phyloP scores from a whole-genome alignment of 2,113 vertebrate genomes.

The Podarcis raffonei region DNA sequence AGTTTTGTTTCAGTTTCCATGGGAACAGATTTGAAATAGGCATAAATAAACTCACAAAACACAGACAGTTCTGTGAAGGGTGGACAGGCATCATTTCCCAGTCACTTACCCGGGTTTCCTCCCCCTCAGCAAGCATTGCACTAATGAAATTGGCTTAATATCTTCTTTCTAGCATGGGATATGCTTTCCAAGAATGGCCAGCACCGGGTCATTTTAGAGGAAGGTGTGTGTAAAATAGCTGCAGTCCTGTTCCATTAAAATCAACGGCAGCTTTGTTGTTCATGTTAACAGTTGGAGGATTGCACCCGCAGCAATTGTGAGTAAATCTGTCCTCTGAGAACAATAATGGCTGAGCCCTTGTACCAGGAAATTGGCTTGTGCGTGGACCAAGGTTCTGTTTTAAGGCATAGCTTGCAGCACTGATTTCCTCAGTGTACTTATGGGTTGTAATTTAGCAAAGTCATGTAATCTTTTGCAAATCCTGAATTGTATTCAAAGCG shows the following conservation, averaged over 20 bases:
- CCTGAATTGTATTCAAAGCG: slow-evolving; percentile 6
- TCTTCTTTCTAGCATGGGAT: not conserved
- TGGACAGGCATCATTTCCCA: slow-evolving; percentile 38
- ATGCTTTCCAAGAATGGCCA: not conserved
- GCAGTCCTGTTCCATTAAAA: not conserved
- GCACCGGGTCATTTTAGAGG: slow-evolving; percentile 1
- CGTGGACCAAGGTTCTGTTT: not conserved
- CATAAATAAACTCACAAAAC: slow-evolving; percentile 60
- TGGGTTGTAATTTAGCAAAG: slow-evolving; percentile 5
- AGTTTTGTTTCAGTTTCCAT: slow-evolving; percentile 67
- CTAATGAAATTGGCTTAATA: not conserved
- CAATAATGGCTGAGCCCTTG: not conserved
- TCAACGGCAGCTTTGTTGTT: not conserved
- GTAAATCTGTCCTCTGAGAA: not conserved
- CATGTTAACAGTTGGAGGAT: not conserved
- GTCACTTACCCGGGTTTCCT: slow-evolving; percentile 1
- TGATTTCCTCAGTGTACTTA: not conserved
- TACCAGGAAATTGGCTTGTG: not conserved
- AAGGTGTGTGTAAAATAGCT: not conserved
- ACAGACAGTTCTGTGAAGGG: slow-evolving; percentile 62
- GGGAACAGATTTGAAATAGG: slow-evolving; percentile 65
- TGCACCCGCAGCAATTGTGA: not conserved
- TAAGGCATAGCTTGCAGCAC: not conserved
- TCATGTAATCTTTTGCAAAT: slow-evolving; percentile 2
- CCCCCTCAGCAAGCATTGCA: not conserved